Evolutionary conservation across 2,113 vertebrate species (phyloP).

Genomic region (Spizaetus ornatus): DNA sequence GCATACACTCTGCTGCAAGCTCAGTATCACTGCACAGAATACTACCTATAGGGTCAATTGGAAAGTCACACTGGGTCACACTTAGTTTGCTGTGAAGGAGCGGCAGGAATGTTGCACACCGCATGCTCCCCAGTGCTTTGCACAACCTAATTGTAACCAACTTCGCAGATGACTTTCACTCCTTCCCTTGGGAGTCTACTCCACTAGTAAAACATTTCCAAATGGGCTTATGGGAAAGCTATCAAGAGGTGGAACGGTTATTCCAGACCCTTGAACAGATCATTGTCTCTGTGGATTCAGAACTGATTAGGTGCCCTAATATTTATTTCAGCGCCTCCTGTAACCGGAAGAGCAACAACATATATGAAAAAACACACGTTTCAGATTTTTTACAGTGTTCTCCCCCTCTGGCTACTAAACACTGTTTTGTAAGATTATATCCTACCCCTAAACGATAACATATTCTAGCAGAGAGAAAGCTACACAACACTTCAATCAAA

Average conservation of each 20-base stretch:
- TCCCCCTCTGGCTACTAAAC: neutral
- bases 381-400: neutral
- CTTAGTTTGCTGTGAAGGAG: neutral
- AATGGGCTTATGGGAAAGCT: neutral
- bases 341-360: neutral
- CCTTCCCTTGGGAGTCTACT: neutral
- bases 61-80: neutral
- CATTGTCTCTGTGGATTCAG: neutral
- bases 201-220: neutral
- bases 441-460: neutral
- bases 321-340: neutral
- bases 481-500: neutral
- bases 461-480: neutral
- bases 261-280: neutral
- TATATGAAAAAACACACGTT: neutral
- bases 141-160: neutral
- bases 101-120: neutral
- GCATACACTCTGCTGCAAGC: neutral
- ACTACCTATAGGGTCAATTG: rapidly evolving
- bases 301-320: neutral
- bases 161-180: neutral
- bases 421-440: neutral
- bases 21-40: neutral
- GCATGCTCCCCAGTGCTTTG: neutral
- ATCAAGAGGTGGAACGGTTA: neutral